Evolutionary conservation across 2,888 invertebrate species (phyloP), one percentile per base, ranked within the genome.

Genomic region (Microctonus aethiopoides): DNA sequence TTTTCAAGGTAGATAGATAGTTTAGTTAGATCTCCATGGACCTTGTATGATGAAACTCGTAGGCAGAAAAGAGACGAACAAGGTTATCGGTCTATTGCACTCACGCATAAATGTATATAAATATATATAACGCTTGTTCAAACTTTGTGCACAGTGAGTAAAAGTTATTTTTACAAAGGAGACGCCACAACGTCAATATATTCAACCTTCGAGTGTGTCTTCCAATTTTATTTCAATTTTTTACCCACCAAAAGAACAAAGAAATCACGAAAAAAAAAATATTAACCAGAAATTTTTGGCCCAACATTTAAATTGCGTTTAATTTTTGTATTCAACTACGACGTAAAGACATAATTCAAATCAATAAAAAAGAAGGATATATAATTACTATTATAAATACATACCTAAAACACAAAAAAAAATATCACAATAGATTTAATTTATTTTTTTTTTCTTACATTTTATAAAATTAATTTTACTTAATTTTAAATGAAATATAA

Each of bases 71-170:
- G 59, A 67, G 64, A 51, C 46, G 64, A n/a, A 24, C 39, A 81
- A 83, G 83, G 82, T 79, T 77, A 79, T 51, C 67, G 74, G 82
- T 78, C 73, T 80, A 72, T 72, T 80, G 80, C 79, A 81, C 83
- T 74, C 77, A 67, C 75, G 64, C 7, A 29, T 29, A 29, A 3
- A 29, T 29, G 7, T 5, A 29, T 5, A 29, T 5, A 29, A 29
- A 29, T 5, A 29, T 29, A 29, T 7, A 7, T 29, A 29, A 29
- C 3, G 4, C 4, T 5, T 5, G 29, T 29, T 29, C 3, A 29
- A 29, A 5, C 29, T 66, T 71, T 60, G 72, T 70, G 65, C 62
- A 63, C 62, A 63, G 34, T 59, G 34, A 74, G 68, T 63, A 74
- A 78, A 81, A 73, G 79, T 79, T 83, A 83, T 83, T 83, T 81